A percentile compares a stretch with the other conserved stretches of the same genome.
phyloP scores from a whole-genome alignment of 2,888 invertebrate genomes.

The Xestobium rufovillosum region DNA sequence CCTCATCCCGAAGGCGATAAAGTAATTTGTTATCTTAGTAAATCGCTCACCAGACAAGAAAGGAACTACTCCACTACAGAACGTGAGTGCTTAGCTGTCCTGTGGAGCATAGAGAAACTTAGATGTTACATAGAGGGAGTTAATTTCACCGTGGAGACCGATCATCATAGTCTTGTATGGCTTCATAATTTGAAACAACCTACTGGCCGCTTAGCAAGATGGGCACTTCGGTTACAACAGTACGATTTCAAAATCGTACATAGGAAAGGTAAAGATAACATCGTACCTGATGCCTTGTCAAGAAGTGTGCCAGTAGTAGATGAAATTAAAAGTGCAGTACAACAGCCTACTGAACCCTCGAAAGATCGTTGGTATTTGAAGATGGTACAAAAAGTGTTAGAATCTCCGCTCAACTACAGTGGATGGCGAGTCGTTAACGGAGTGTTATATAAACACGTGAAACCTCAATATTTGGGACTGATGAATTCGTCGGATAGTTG shows the following conservation, averaged over 20 bases:
- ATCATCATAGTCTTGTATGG: slow-evolving; percentile 16
- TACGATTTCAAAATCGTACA: slow-evolving; percentile 15
- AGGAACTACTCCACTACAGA: slow-evolving; percentile 17
- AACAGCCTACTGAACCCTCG: no score
- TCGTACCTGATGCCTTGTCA: slow-evolving; percentile 7
- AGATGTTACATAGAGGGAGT: slow-evolving; percentile 16
- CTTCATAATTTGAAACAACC: slow-evolving; percentile 12
- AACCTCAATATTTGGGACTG: no score
- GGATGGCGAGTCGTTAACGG: no score
- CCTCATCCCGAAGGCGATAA: slow-evolving; percentile 8
- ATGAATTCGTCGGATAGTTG: no score
- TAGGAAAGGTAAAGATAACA: slow-evolving; percentile 11
- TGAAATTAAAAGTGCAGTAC: no score
- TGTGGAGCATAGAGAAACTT: slow-evolving; percentile 16
- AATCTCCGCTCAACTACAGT: no score
- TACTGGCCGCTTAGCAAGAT: slow-evolving; percentile 13
- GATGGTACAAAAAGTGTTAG: no score
- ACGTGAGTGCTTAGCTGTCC: slow-evolving; percentile 16
- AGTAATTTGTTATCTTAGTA: slow-evolving; percentile 11
- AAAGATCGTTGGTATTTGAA: no score
- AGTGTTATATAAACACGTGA: no score
- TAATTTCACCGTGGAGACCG: slow-evolving; percentile 15
- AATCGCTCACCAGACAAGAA: slow-evolving; percentile 12
- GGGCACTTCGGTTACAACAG: no score
- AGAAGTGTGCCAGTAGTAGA: no score